phyloP scores from a whole-genome alignment of 1,140 invertebrate species.

The Apis cerana region DNA sequence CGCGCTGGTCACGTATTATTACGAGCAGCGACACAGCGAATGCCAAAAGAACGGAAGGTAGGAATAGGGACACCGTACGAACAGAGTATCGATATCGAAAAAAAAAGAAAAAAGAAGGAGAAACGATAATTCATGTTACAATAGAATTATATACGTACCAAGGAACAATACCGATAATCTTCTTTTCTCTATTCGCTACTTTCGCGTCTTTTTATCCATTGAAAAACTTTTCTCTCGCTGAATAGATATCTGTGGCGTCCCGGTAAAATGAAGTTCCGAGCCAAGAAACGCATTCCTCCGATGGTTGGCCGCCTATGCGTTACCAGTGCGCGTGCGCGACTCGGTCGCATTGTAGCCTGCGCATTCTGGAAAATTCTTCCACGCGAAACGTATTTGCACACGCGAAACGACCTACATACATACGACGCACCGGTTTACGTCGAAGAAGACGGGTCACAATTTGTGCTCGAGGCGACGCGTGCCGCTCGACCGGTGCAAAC shows the following conservation, averaged over 20 bases:
- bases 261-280: not conserved
- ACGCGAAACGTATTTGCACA: slow-evolving; percentile 21
- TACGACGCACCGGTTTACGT: not conserved
- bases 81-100: too few relatives aligned
- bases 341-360: not conserved
- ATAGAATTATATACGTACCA: not conserved
- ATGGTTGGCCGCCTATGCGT: not conserved
- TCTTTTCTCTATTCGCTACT: not conserved
- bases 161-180: not conserved
- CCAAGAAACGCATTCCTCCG: not conserved
- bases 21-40: too few relatives aligned
- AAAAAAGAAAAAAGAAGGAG: not conserved
- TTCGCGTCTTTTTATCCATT: not conserved
- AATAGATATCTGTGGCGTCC: not conserved
- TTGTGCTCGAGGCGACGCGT: slow-evolving; percentile 22
- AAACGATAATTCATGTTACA: not conserved
- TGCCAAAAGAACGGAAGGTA: not conserved
- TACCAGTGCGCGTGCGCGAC: not conserved
- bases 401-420: slow-evolving; percentile 37
- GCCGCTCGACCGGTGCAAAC: not conserved
- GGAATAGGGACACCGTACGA: too few relatives aligned
- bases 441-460: slow-evolving; percentile 33
- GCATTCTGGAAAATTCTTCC: slow-evolving; percentile 28
- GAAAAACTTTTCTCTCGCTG: not conserved
- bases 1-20: not conserved